phyloP scores from a whole-genome alignment of 2,797 vertebrate genomes.

The Anomalospiza imberbis region DNA sequence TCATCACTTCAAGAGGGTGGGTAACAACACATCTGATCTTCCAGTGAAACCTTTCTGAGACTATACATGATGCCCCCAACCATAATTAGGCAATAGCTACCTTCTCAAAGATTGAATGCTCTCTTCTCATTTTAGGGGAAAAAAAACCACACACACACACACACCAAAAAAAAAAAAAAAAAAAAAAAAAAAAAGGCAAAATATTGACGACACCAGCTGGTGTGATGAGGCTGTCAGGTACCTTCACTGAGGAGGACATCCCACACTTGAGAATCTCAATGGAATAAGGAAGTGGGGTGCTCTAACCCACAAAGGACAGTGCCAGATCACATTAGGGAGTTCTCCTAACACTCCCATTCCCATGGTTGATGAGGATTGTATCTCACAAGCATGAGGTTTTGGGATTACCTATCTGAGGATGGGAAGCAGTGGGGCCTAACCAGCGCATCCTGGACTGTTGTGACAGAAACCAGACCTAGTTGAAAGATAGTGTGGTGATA shows the following conservation, averaged over 20 bases:
- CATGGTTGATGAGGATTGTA: no score
- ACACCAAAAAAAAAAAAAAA: neutral
- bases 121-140: neutral
- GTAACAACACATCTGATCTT: neutral
- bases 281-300: neutral
- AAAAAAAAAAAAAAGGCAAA: neutral
- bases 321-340: rapidly evolving
- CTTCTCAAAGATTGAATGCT: neutral
- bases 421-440: neutral
- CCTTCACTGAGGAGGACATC: neutral
- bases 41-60: neutral
- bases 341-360: no score
- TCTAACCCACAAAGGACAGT: neutral
- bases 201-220: neutral
- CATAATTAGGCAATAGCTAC: neutral
- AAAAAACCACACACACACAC: no score
- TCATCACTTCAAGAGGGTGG: neutral
- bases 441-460: rapidly evolving
- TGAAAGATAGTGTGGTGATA: neutral
- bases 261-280: neutral
- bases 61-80: rapidly evolving
- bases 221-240: neutral
- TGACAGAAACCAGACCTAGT: neutral
- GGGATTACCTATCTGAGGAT: rapidly evolving
- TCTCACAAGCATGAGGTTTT: neutral